phyloP scores from a whole-genome alignment of 2,113 vertebrate genomes.

The Aptenodytes patagonicus region DNA sequence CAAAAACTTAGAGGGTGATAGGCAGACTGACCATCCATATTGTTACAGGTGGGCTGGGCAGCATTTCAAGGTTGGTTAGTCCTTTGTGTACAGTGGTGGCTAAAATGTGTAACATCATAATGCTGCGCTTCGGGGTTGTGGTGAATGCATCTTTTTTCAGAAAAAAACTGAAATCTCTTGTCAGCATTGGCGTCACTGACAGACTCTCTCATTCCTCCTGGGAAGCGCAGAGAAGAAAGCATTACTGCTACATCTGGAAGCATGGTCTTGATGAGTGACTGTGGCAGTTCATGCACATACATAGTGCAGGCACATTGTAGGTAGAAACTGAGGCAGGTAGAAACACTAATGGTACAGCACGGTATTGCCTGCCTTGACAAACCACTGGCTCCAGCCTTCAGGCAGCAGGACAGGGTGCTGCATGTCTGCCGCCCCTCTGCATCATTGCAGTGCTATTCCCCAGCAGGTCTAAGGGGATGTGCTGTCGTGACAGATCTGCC shows the following conservation, averaged over 20 bases:
- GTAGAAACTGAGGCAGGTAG: neutral
- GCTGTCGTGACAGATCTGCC: neutral
- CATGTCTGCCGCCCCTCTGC: neutral
- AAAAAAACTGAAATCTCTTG: neutral
- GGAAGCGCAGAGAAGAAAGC: neutral
- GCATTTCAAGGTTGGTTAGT: neutral
- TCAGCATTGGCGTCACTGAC: neutral
- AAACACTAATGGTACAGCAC: neutral
- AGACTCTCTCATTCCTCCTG: neutral
- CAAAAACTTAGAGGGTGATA: fast-evolving
- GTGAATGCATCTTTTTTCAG: neutral
- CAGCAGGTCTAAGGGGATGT: neutral
- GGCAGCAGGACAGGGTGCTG: neutral
- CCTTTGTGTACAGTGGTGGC: neutral
- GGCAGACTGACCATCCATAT: neutral
- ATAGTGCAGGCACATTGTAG: fast-evolving
- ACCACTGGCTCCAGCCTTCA: neutral
- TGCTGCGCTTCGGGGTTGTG: fast-evolving
- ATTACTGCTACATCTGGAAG: neutral
- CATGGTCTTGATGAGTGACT: neutral
- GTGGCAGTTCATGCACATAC: neutral
- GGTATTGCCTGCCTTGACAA: neutral
- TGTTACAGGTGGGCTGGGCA: neutral
- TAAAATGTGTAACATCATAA: neutral
- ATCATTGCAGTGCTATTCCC: fast-evolving